Base-by-base conservation (phyloP, 2,888 invertebrate species). In the Lasioglossum pauxillum region DNA sequence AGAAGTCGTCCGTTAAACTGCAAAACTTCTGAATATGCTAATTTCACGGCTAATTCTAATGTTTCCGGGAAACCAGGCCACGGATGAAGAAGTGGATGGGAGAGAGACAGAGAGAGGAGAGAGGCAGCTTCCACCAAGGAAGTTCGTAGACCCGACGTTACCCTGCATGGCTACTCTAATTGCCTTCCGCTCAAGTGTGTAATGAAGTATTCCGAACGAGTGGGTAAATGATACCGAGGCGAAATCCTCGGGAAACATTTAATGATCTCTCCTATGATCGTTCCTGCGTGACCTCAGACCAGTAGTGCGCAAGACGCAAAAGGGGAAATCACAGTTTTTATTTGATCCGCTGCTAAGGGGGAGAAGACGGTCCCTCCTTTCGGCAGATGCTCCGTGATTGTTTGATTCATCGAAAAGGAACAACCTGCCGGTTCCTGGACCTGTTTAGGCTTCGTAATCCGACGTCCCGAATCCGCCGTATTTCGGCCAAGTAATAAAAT, bases 21-120 rank as follows among this genome's bases (percentile, higher is more conserved):
- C 89, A 90, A 91, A 92, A 92, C 92, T 92, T 92, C 84, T 86
- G 91, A 91, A 91, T 91, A 92, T 92, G 92, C 92, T 92, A 92
- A 92, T 92, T 92, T 90, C 92, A 91, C 86, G 91, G 89, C 88
- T 92, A 91, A 91, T 92, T 91, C 90, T 90, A 91, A 90, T 90
- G 92, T 92, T 92, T 88, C 92, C 88, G 78, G 82, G 89, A 88
- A 92, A 90, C 87, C 88, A 71, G 87, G 88, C 80, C 90, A 75
- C 77, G 85, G 80, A 83, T 82, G 80, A 83, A 69, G 81, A 80
- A 78, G 78, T 49, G 81, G 71, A 73, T 46, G 46, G 31, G n/a
- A 38, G 64, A 53, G 49, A 53, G 2, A 23, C 60, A 27, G 31
- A 14, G 27, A 27, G 31, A 16, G 0, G 16, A 14, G 67, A 31